phyloP scores from a whole-genome alignment of 2,797 vertebrate genomes.

The Antrozous pallidus region DNA sequence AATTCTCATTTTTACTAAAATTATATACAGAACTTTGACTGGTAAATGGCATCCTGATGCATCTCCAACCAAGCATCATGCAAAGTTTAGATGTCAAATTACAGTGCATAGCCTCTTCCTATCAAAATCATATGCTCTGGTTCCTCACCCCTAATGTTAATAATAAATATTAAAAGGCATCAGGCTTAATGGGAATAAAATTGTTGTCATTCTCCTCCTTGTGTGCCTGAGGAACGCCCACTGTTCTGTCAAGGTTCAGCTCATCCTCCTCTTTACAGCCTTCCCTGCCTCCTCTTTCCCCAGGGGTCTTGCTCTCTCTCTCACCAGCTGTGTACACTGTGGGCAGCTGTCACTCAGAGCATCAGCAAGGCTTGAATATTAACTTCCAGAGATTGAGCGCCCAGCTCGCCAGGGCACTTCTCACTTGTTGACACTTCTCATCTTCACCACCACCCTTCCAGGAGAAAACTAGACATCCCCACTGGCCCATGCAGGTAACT shows the following conservation, averaged over 20 bases:
- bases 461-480: background rate
- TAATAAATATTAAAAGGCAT: background rate
- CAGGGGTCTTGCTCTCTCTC: fast-evolving
- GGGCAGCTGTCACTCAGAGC: background rate
- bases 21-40: background rate
- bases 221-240: background rate
- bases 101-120: background rate
- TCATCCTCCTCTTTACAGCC: background rate
- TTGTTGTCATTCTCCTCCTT: background rate
- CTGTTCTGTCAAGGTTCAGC: background rate
- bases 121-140: background rate
- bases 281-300: background rate
- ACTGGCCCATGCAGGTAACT: background rate
- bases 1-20: background rate
- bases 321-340: fast-evolving
- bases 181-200: background rate
- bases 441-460: background rate
- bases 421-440: background rate
- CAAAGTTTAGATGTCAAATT: background rate
- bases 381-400: background rate
- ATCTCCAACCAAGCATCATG: background rate
- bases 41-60: background rate
- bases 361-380: background rate
- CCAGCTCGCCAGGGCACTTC: background rate
- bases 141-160: background rate